A percentile compares a stretch with the other conserved stretches of the same genome.
Conservation (phyloP, 2,888 invertebrate genomes). For the Orthosia gracilis region DNA sequence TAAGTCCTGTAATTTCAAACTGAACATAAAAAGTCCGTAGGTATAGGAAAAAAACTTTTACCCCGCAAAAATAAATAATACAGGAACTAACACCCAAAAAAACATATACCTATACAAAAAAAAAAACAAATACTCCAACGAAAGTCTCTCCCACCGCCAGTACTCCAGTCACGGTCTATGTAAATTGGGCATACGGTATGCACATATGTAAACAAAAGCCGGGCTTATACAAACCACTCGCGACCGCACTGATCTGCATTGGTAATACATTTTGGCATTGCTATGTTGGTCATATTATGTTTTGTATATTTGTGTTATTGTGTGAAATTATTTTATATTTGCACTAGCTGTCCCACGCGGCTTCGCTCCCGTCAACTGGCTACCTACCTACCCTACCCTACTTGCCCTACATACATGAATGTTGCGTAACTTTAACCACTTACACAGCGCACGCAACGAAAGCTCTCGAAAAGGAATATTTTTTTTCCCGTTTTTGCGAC, state of each 20-base stretch:
- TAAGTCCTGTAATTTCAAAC: too few species aligned
- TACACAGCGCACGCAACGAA: too few species aligned
- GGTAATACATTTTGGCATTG: conserved; percentile 68
- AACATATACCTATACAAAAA: conserved; percentile 6
- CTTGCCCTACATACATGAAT: too few species aligned
- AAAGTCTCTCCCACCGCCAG: background rate
- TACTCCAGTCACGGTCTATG: conserved; percentile 49
- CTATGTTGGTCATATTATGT: conserved; percentile 53
- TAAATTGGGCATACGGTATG: conserved; percentile 64
- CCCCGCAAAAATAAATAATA: background rate
- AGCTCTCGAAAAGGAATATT: too few species aligned
- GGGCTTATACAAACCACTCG: conserved; percentile 49
- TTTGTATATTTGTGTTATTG: conserved; percentile 20
- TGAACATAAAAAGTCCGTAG: too few species aligned
- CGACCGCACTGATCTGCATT: conserved; percentile 69
- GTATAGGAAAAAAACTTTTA: too few species aligned
- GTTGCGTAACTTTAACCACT: too few species aligned
- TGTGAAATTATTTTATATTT: background rate
- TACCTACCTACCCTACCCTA: too few species aligned
- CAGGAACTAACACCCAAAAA: background rate
- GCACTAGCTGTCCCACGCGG: too few species aligned
- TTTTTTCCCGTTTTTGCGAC: too few species aligned
- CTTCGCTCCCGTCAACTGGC: too few species aligned
- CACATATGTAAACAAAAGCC: conserved; percentile 63
- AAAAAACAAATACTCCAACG: conserved; percentile 6